These are phyloP conservation scores for Hydrocynus forskahlii DNA, from an alignment of 2,797 vertebrate genomes.

Conservation along the genomic window DNA sequence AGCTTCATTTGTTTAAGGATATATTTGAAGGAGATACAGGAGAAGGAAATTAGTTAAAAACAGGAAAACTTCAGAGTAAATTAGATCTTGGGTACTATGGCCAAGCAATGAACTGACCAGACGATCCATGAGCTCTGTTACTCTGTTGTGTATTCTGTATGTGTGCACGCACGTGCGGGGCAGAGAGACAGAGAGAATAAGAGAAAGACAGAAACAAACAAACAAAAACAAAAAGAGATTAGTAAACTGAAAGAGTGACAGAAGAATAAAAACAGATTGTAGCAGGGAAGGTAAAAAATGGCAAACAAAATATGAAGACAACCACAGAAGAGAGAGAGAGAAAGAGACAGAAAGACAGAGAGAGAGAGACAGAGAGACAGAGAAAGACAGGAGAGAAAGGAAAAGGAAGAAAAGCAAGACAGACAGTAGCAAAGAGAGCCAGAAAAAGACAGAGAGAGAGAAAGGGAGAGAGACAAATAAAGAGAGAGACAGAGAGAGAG, in stretches of 20 bases:
- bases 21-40: too few relatives aligned
- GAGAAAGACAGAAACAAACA: too few relatives aligned
- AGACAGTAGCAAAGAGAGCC: not conserved
- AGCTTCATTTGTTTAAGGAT: constrained; percentile 60
- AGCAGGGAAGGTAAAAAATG: not conserved
- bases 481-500: not conserved
- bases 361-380: not conserved
- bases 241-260: not conserved
- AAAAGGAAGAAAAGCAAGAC: not conserved
- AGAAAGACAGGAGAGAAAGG: not conserved
- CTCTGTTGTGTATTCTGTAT: constrained; percentile 15
- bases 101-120: constrained; percentile 28
- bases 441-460: not conserved
- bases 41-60: too few relatives aligned
- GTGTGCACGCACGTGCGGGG: not conserved
- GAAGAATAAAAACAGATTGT: not conserved
- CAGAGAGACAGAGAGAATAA: too few relatives aligned
- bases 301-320: not conserved
- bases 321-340: not conserved
- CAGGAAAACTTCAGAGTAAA: not conserved
- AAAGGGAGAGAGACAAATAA: not conserved
- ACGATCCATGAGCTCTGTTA: constrained; percentile 38
- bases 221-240: not conserved
- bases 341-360: too few relatives aligned
- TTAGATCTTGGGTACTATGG: constrained; percentile 47